A percentile compares a stretch with the other conserved stretches of the same genome.
Evolutionary conservation across 2,113 vertebrate species (phyloP).

Genomic region (Reinhardtius hippoglossoides): DNA sequence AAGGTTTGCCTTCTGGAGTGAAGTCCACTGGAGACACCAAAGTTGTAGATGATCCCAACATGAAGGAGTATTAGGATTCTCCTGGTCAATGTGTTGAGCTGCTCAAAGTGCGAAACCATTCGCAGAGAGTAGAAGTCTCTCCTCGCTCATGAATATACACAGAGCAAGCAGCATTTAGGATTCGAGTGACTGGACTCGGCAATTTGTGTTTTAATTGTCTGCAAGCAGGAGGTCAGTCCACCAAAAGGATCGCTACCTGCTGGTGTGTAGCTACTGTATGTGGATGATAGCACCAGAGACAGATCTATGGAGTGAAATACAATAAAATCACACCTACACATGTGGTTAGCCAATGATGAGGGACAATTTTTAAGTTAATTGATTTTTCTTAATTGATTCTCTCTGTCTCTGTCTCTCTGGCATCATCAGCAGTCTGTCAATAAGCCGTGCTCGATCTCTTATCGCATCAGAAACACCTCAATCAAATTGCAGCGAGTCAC

Average conservation of each 20-base stretch:
- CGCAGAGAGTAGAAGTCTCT: conserved; percentile 48
- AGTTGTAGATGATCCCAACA: conserved; percentile 29
- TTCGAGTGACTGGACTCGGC: conserved; percentile 75
- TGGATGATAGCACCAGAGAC: conserved; percentile 32
- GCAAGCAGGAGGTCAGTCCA: conserved; percentile 49
- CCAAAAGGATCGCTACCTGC: conserved; percentile 51
- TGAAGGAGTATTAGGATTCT: conserved; percentile 48
- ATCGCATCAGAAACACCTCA: conserved; percentile 81
- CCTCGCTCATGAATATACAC: conserved; percentile 75
- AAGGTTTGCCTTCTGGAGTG: conserved; percentile 8
- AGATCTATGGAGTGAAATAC: conserved; percentile 27
- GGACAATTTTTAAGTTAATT: conserved; percentile 82
- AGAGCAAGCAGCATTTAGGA: conserved; percentile 63
- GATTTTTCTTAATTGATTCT: conserved; percentile 83
- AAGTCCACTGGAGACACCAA: conserved; percentile 22
- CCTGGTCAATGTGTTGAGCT: conserved; percentile 64
- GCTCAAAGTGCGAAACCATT: conserved; percentile 66
- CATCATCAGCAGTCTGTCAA: conserved; percentile 85
- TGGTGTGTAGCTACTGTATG: conserved; percentile 1
- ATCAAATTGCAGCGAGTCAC: conserved; percentile 84
- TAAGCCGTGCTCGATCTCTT: conserved; percentile 79
- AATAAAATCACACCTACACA: conserved; percentile 1
- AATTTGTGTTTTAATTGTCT: conserved; percentile 80
- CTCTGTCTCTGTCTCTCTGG: conserved; percentile 54
- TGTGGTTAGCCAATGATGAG: conserved; percentile 67